A percentile compares a stretch with the other conserved stretches of the same genome.
phyloP scores from a whole-genome alignment of 1,140 invertebrate species.

The Ridgeia piscesae region DNA sequence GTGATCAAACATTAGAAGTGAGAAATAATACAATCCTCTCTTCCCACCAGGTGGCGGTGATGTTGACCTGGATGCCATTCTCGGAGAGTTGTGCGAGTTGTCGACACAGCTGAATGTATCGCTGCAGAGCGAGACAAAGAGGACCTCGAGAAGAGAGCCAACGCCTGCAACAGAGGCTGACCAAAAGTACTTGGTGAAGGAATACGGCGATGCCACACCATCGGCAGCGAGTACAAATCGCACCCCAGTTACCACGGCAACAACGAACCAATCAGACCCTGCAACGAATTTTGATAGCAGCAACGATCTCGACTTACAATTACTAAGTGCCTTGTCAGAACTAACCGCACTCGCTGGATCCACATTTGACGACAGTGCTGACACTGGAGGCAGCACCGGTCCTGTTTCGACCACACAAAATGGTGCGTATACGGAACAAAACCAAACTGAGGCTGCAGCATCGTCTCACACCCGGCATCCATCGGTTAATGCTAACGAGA shows the following conservation, averaged over 20 bases:
- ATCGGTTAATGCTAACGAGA: not conserved
- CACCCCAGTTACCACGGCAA: not conserved
- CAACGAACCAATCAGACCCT: not conserved
- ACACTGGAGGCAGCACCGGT: not conserved
- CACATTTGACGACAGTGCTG: not conserved
- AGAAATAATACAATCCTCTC: not conserved
- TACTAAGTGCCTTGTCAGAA: constrained; percentile 16
- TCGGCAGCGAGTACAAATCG: not conserved
- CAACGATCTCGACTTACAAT: not conserved
- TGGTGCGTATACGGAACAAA: not conserved
- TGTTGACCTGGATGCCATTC: constrained; percentile 91
- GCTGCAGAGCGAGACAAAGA: not conserved
- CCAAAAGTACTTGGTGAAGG: constrained; percentile 38
- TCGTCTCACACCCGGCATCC: not conserved
- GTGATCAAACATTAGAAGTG: not conserved
- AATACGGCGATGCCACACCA: not conserved
- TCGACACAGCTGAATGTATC: constrained; percentile 53
- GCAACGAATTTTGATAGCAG: not conserved
- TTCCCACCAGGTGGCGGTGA: constrained; percentile 60
- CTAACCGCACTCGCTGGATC: not conserved
- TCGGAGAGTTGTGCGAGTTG: constrained; percentile 89
- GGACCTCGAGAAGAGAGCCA: not conserved
- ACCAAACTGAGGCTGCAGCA: not conserved
- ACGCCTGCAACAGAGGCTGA: constrained; percentile 56
- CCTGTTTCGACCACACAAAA: not conserved